A percentile compares a stretch with the other conserved stretches of the same genome.
These are phyloP conservation scores for Anorthoa munda DNA, from an alignment of 2,888 invertebrate species.

Conservation along the genomic window DNA sequence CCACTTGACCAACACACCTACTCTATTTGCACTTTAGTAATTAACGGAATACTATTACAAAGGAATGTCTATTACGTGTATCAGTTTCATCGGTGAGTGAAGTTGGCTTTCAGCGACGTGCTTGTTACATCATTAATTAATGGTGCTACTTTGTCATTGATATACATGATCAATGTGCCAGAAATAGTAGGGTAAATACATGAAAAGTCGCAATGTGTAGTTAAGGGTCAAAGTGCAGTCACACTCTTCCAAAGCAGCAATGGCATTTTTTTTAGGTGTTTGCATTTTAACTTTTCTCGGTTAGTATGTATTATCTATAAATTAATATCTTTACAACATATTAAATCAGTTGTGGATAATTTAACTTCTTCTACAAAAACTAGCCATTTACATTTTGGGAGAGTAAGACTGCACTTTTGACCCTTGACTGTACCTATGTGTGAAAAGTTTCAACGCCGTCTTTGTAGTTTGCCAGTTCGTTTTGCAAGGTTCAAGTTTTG, in stretches of 20 bases:
- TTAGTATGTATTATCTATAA: too few species aligned
- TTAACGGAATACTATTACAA: constrained; percentile 55
- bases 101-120: constrained; percentile 33
- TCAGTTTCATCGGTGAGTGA: constrained; percentile 31
- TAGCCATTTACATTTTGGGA: too few species aligned
- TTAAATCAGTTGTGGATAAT: too few species aligned
- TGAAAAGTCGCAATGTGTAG: not conserved
- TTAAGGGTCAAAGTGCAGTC: too few species aligned
- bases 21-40: constrained; percentile 56
- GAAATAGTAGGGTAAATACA: not conserved
- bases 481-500: not conserved
- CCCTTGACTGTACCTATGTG: too few species aligned
- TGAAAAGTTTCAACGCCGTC: not conserved
- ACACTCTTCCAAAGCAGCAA: too few species aligned
- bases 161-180: not conserved
- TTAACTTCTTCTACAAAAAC: too few species aligned
- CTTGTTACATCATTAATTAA: constrained; percentile 40
- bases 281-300: too few species aligned
- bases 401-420: too few species aligned
- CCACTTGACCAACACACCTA: constrained; percentile 39
- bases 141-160: constrained; percentile 29
- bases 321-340: too few species aligned
- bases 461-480: not conserved
- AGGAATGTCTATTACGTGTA: constrained; percentile 45
- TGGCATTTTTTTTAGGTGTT: too few species aligned